These are phyloP conservation scores for Perca fluviatilis DNA, from an alignment of 2,113 vertebrate species.

Conservation along the genomic window DNA sequence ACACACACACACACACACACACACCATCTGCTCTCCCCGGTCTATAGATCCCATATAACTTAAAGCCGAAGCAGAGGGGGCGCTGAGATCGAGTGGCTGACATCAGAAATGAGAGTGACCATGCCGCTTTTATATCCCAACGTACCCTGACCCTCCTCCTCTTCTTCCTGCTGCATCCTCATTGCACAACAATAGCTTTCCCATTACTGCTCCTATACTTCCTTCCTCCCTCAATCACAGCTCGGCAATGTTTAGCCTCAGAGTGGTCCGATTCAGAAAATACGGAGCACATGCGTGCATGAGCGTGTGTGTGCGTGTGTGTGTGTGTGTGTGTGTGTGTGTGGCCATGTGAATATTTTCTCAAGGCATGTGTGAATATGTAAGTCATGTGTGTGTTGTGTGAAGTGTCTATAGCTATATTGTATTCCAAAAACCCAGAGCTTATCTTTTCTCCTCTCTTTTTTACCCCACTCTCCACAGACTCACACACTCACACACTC, in stretches of 20 bases:
- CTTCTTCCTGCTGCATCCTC: constrained; percentile 44
- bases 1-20: not conserved
- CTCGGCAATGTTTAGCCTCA: constrained; percentile 59
- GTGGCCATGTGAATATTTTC: not conserved
- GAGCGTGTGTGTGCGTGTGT: constrained; percentile 4
- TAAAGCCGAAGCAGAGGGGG: constrained; percentile 39
- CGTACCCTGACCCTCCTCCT: constrained; percentile 46
- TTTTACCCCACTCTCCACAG: constrained; percentile 25
- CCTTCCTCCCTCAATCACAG: constrained; percentile 51
- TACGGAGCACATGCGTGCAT: not conserved
- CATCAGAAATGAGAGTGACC: constrained; percentile 72
- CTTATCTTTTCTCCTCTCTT: constrained; percentile 56
- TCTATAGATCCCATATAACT: constrained; percentile 41
- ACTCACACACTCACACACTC: not conserved
- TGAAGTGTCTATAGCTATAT: constrained; percentile 27
- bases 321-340: not conserved
- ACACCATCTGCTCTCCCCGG: constrained; percentile 22
- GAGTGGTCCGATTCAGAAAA: constrained; percentile 54
- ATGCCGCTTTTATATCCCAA: constrained; percentile 54
- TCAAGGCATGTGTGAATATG: not conserved
- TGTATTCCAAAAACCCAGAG: constrained; percentile 43
- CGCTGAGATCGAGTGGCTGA: constrained; percentile 31
- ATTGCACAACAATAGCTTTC: constrained; percentile 72
- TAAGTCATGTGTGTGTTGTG: not conserved
- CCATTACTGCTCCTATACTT: constrained; percentile 65